A percentile compares a stretch with the other conserved stretches of the same genome.
Conservation (phyloP, 2,888 invertebrate species). For the Zygaena filipendulae region DNA sequence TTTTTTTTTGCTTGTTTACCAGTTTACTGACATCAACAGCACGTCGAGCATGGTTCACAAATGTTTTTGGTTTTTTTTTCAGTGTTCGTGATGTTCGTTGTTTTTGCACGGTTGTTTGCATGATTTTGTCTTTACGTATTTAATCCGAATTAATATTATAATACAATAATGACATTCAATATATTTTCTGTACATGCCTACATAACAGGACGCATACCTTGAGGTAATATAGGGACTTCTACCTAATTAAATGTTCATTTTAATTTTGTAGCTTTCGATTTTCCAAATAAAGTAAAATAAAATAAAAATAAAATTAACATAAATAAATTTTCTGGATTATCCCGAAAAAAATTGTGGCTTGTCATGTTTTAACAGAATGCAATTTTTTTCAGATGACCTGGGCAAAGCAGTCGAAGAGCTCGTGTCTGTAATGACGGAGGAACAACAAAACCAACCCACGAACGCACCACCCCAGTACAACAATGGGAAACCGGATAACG, state of each 20-base stretch:
- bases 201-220: slow-evolving; percentile 59
- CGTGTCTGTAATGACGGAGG: slow-evolving; percentile 91
- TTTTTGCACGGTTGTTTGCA: no score
- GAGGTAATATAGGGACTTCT: slow-evolving; percentile 40
- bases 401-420: slow-evolving; percentile 89
- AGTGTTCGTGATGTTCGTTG: slow-evolving; percentile 10
- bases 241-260: not conserved
- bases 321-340: no score
- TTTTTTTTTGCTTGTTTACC: slow-evolving; percentile 6
- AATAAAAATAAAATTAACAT: not conserved
- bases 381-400: slow-evolving; percentile 75
- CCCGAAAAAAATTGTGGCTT: no score
- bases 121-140: no score
- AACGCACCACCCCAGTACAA: slow-evolving; percentile 57
- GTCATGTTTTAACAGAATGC: not conserved
- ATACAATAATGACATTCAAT: no score
- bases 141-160: no score
- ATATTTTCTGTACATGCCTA: no score
- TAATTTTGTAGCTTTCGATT: not conserved
- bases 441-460: slow-evolving; percentile 35
- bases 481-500: slow-evolving; percentile 52
- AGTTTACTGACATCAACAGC: no score
- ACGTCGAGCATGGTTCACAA: no score
- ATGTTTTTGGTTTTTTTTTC: slow-evolving; percentile 5
- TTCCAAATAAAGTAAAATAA: not conserved